Percentiles rank a stretch among this genome's conserved stretches.
Evolutionary conservation across 2,113 vertebrate species (phyloP).

Genomic region (human): GRCh38 chr21:39650501-39651000

Average conservation of each 20-base stretch:
- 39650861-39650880: not conserved
- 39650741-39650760: not conserved
- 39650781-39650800: not conserved
- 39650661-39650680: rapidly evolving
- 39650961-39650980: not conserved
- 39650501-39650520: not conserved
- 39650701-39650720: not conserved
- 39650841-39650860: not conserved
- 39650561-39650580: not conserved
- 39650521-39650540: not conserved
- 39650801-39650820: not conserved
- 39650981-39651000: not conserved
- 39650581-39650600: not conserved
- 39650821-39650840: not conserved
- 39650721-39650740: no score
- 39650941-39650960: not conserved
- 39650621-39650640: rapidly evolving
- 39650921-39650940: not conserved
- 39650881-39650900: not conserved
- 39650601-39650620: not conserved
- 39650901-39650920: rapidly evolving
- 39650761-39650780: not conserved
- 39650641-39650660: rapidly evolving
- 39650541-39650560: not conserved
- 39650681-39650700: rapidly evolving